Base-by-base conservation (phyloP, 1,140 invertebrate species). In the Drosophila carrolli region DNA sequence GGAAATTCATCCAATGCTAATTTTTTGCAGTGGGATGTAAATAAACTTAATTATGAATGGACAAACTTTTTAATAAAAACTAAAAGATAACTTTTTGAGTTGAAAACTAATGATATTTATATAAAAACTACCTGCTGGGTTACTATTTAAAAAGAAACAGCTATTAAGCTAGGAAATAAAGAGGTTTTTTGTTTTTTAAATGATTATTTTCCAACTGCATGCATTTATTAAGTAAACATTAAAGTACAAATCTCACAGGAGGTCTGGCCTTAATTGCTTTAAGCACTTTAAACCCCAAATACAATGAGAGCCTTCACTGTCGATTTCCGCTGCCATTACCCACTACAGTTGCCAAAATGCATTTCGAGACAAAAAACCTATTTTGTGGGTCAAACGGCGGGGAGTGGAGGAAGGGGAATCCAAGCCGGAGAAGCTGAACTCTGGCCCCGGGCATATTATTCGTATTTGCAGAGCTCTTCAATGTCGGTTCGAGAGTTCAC, bases 401-500 rank as follows among this genome's bases (percentile, higher is more conserved):
- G 37, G 66, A 58, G 44, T 41, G 38, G 32, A 35, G 27, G 13
- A 19, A 29, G 11, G 10, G 32, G 7, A 14, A 23, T 1, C 7
- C 29, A 16, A 19, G 37, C 5, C 11, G 4, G 55, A 43, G 14
- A 14, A 40, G 14, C 35, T 32, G 29, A 71, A 38, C 50, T 71
- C 38, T 50, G 67, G 37, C 53, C 53, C n/a, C 5, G 27, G 43
- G 68, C 68, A 72, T 71, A 72, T 58, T 68, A 72, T 65, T 88
- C 62, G 62, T 83, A 86, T 86, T 86, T 86, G 79, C 79, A 47
- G 47, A 76, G 79, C 75, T 46, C 83, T 86, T 82, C 66, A 88
- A 82, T 82, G 83, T 65, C 58, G 62, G 40, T 50, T 59, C 55
- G 8, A 51, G 72, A 72, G 62, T 74, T 81, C 68, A 63, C 37